These are phyloP conservation scores for Coleophora deauratella DNA, from an alignment of 2,888 invertebrate species.

Conservation along the genomic window DNA sequence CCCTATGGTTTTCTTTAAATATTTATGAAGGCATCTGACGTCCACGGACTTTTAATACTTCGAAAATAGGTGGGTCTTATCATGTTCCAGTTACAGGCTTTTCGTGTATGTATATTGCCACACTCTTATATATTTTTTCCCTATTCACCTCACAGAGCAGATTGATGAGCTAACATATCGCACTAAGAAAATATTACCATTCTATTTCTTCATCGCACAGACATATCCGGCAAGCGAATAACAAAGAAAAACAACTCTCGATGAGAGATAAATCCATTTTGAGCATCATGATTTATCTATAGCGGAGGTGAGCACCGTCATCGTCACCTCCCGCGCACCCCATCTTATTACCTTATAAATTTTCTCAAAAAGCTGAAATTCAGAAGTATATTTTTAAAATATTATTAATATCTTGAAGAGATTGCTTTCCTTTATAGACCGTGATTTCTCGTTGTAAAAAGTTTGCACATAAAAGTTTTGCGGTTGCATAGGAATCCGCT, in stretches of 20 bases:
- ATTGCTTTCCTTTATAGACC: conserved; percentile 16
- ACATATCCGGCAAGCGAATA: conserved; percentile 19
- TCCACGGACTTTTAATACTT: conserved; percentile 54
- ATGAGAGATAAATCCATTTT: conserved; percentile 50
- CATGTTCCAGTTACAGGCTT: conserved; percentile 41
- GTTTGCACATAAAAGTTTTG: conserved; percentile 16
- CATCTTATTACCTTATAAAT: conserved; percentile 57
- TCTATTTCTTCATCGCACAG: neutral
- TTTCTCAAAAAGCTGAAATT: conserved; percentile 47
- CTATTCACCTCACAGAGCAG: too few relatives aligned
- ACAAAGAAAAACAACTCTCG: conserved; percentile 36
- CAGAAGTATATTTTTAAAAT: conserved; percentile 40
- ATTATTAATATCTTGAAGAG: conserved; percentile 26
- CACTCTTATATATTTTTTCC: too few relatives aligned
- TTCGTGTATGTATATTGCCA: conserved; percentile 6
- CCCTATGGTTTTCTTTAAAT: conserved; percentile 53
- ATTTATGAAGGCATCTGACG: conserved; percentile 53
- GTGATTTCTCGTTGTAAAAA: conserved; percentile 15
- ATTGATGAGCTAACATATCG: too few relatives aligned
- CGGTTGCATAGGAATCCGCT: conserved; percentile 8
- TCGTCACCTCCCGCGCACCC: conserved; percentile 38
- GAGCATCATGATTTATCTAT: conserved; percentile 53
- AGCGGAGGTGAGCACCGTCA: conserved; percentile 44
- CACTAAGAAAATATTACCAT: too few relatives aligned
- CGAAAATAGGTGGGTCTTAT: conserved; percentile 24